Evolutionary conservation across 1,140 invertebrate genomes (phyloP), one percentile per base, ranked within the genome.

Genomic region (Trachelipus rathkii): DNA sequence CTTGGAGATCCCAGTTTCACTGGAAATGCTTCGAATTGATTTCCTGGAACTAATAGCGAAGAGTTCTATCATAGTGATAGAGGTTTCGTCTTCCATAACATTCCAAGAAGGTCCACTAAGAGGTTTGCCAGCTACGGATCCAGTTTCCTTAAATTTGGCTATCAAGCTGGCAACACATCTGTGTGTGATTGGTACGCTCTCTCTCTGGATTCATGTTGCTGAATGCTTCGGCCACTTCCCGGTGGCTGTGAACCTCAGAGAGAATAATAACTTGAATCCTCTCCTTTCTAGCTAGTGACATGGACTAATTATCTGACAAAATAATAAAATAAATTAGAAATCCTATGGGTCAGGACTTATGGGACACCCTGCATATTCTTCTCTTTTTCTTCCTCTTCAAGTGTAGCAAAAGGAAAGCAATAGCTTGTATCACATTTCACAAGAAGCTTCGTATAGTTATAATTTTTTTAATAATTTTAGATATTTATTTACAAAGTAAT

Each of bases 1-100:
- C 53, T 60, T 60, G 53, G 53, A 60, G 53, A 60, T 60, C 53
- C 53, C n/a, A n/a, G 13, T 60, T n/a, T 60, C 53, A 60, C 53
- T 60, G 53, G 53, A 60, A 1, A 60, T 60, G 53, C 1, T 1
- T 60, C 53, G 53, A 60, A 15, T n/a, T 60, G 53, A 60, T 8
- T n/a, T 60, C 7, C 19, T 60, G 53, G 53, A 8, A 15, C 53
- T 3, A 60, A 60, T 8, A 60, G 53, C 19, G 53, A 60, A 60
- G 1, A 1, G 13, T 2, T 2, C 53, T 60, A 60, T 3, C 53
- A 60, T 60, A 60, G 1, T 60, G 53, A 60, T 60, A 60, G 1
- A 1, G 7, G 1, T 60, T 60, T 60, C 53, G 53, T 60, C 53
- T 15, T 60, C 53, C 19, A 8, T 60, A 60, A 21, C 53, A 4